Base-by-base conservation (phyloP, 2,797 vertebrate genomes). In the Pyrocephalus nanus region DNA sequence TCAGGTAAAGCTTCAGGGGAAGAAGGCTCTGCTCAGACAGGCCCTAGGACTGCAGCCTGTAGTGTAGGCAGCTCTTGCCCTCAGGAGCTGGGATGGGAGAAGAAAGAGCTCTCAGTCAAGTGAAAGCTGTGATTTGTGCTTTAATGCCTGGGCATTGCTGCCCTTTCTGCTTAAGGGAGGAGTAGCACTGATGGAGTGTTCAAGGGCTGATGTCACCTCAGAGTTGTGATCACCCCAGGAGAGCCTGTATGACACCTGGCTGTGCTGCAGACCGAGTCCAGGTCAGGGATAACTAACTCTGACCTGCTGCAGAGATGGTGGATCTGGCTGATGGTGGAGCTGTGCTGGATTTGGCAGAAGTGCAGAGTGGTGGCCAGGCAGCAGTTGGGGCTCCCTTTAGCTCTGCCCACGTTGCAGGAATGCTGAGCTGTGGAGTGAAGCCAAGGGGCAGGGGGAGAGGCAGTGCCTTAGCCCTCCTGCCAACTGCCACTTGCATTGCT, bases 11-110 rank as follows among this genome's bases (percentile, higher is more conserved):
- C 75, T 77, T n/a, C 36, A 29, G 78, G 92, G 88, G 32, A n/a
- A 50, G 51, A 54, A 30, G 65, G 67, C 84, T 88, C 29, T 94
- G 89, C 81, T 88, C 86, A 69, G 75, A 54, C 91, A 94, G 75
- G 89, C 83, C 80, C 61, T 27, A 42, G 50, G 54, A 42, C 85
- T 80, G 91, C 80, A 82, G 58, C 65, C 60, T 54, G 53, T 12
- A 16, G 27, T 13, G n/a, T 21, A 16, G 72, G 78, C 73, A 86
- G 78, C 75, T 48, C 73, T 47, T 58, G n/a, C 69, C 79, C 64
- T 88, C 67, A 47, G 82, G 62, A 81, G 15, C 76, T 12, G 57
- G 86, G 65, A 9, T 21, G 62, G 48, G 51, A 80, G 81, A 73
- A 64, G 66, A 43, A 75, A n/a, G 53, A 83, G 36, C 73, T 58